Percentiles rank a stretch among this genome's conserved stretches.
phyloP scores from a whole-genome alignment of 2,797 vertebrate genomes.

The Neosilurus hyrtlii region DNA sequence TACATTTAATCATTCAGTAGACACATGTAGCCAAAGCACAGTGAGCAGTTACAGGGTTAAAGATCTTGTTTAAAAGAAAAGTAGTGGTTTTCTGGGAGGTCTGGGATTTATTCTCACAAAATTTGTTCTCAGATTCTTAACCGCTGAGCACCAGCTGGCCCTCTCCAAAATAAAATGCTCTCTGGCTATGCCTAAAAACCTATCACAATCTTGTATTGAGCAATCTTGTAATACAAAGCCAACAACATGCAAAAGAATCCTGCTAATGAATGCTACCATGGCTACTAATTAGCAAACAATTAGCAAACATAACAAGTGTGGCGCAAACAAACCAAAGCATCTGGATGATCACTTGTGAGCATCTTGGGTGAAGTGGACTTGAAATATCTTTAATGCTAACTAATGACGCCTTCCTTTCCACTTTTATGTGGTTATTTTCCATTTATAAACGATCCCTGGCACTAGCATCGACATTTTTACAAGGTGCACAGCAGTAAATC shows the following conservation, averaged over 20 bases:
- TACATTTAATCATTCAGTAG: not conserved
- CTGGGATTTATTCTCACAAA: not conserved
- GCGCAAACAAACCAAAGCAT: not conserved
- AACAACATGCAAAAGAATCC: not conserved
- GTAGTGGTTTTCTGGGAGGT: not conserved
- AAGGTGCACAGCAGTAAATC: slow-evolving; percentile 41
- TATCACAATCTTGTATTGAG: not conserved
- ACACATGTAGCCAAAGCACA: not conserved
- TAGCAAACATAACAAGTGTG: not conserved
- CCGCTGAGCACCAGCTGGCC: not conserved
- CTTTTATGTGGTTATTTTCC: slow-evolving; percentile 16
- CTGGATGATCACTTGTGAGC: not conserved
- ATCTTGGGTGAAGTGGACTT: not conserved
- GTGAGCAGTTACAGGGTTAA: not conserved
- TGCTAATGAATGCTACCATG: not conserved
- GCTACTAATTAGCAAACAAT: not conserved
- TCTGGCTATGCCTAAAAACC: not conserved
- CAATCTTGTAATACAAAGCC: not conserved
- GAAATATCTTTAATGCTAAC: not conserved
- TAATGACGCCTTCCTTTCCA: not conserved
- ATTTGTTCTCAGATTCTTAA: not conserved
- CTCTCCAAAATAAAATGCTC: not conserved
- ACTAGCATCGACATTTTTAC: slow-evolving; percentile 24
- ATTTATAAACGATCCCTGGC: slow-evolving; percentile 21
- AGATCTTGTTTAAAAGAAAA: not conserved